phyloP scores from a whole-genome alignment of 2,113 vertebrate species.

The Albula goreensis region DNA sequence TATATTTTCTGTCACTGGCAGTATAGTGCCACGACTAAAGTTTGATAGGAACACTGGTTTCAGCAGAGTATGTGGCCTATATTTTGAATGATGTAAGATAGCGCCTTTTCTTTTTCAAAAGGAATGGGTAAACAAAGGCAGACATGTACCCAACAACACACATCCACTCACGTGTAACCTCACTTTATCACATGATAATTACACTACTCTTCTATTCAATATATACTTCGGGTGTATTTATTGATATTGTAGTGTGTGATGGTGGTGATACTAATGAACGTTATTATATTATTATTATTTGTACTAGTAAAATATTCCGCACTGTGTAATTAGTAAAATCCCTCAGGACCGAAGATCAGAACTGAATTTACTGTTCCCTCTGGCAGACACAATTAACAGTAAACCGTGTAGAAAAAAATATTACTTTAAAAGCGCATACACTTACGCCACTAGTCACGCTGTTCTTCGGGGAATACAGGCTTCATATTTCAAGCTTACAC shows the following conservation, averaged over 20 bases:
- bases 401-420: neutral
- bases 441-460: neutral
- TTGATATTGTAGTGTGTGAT: too few species aligned
- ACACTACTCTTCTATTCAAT: too few species aligned
- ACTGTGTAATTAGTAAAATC: neutral
- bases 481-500: too few species aligned
- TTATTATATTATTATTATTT: conserved; percentile 2
- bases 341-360: neutral
- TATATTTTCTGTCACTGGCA: neutral
- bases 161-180: neutral
- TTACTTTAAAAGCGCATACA: neutral
- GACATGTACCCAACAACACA: neutral
- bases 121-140: neutral
- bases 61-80: neutral
- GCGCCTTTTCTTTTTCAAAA: neutral
- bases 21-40: neutral
- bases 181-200: neutral
- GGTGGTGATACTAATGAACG: neutral
- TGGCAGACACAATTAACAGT: neutral
- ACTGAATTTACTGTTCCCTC: neutral
- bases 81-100: neutral
- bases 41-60: neutral
- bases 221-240: too few species aligned
- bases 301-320: neutral
- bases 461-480: neutral